Conservation (phyloP, 2,113 vertebrate genomes). For the Trematomus loennbergii region DNA sequence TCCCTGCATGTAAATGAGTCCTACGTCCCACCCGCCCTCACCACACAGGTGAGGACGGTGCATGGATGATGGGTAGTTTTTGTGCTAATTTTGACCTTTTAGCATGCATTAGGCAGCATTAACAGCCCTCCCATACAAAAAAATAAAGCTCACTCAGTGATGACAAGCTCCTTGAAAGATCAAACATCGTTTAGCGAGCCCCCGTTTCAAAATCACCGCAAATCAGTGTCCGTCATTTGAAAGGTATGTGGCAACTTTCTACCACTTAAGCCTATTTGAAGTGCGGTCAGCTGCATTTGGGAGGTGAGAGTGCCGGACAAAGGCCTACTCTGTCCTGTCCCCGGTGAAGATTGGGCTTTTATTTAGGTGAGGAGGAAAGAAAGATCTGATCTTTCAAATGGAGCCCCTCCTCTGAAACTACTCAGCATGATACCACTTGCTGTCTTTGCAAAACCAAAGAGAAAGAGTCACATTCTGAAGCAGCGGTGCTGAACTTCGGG, state of each 20-base stretch:
- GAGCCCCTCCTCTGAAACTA: slow-evolving; percentile 5
- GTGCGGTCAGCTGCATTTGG: slow-evolving; percentile 74
- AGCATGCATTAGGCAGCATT: slow-evolving; percentile 60
- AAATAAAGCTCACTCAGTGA: slow-evolving; percentile 54
- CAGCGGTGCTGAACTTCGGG: slow-evolving; percentile 41
- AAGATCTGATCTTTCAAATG: slow-evolving; percentile 42
- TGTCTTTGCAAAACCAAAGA: slow-evolving; percentile 10
- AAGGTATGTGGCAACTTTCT: slow-evolving; percentile 70
- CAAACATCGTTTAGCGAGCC: slow-evolving; percentile 45
- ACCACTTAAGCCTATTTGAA: slow-evolving; percentile 69
- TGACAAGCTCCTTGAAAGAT: slow-evolving; percentile 61
- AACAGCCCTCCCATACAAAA: slow-evolving; percentile 46
- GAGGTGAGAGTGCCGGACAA: slow-evolving; percentile 71
- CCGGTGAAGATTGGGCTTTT: slow-evolving; percentile 52
- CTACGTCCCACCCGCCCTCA: slow-evolving; percentile 19
- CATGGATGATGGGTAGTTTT: slow-evolving; percentile 58
- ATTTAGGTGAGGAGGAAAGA: slow-evolving; percentile 47
- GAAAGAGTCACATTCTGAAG: slow-evolving; percentile 46
- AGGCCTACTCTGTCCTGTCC: slow-evolving; percentile 74
- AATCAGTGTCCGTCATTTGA: slow-evolving; percentile 53
- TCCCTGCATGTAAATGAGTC: slow-evolving; percentile 54
- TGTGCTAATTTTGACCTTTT: slow-evolving; percentile 75
- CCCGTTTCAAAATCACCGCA: slow-evolving; percentile 29
- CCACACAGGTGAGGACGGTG: slow-evolving; percentile 61
- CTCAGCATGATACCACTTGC: slow-evolving; percentile 37